phyloP scores from a whole-genome alignment of 2,888 invertebrate species.

The Perizoma flavofasciatum region DNA sequence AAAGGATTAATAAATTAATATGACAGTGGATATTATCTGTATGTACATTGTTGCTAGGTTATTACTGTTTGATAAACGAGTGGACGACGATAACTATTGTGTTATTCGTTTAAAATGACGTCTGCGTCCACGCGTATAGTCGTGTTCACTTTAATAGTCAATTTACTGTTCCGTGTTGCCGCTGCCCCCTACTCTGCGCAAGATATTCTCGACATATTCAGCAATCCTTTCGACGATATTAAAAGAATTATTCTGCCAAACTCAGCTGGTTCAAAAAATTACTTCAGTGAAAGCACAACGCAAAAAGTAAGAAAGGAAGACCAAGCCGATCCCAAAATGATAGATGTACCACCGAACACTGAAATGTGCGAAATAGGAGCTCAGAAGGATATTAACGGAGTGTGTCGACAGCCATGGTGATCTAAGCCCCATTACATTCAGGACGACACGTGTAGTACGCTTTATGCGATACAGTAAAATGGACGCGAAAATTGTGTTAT shows the following conservation, averaged over 20 bases:
- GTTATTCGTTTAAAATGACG: slow-evolving; percentile 69
- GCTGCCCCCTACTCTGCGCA: slow-evolving; percentile 53
- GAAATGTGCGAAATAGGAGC: slow-evolving; percentile 49
- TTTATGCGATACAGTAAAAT: slow-evolving; percentile 50
- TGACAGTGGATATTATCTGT: slow-evolving; percentile 40
- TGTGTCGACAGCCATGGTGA: slow-evolving; percentile 69
- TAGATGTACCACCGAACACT: slow-evolving; percentile 64
- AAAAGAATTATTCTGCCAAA: slow-evolving; percentile 36
- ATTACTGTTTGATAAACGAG: slow-evolving; percentile 55
- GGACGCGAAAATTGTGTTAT: slow-evolving; percentile 59
- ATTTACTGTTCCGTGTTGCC: slow-evolving; percentile 53
- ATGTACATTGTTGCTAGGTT: slow-evolving; percentile 41
- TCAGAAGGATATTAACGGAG: slow-evolving; percentile 60
- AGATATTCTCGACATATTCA: slow-evolving; percentile 62
- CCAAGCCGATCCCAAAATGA: slow-evolving; percentile 51
- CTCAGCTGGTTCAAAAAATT: slow-evolving; percentile 14
- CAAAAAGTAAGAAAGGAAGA: slow-evolving; percentile 26
- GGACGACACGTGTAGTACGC: slow-evolving; percentile 46
- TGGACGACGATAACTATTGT: slow-evolving; percentile 47
- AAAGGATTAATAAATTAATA: slow-evolving; percentile 4
- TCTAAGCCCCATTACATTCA: slow-evolving; percentile 31
- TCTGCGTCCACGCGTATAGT: slow-evolving; percentile 62
- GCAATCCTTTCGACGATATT: slow-evolving; percentile 68
- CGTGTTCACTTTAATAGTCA: slow-evolving; percentile 58
- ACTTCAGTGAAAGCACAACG: slow-evolving; percentile 24